Evolutionary conservation across 1,140 invertebrate species (phyloP).

Genomic region (Cherax quadricarinatus): DNA sequence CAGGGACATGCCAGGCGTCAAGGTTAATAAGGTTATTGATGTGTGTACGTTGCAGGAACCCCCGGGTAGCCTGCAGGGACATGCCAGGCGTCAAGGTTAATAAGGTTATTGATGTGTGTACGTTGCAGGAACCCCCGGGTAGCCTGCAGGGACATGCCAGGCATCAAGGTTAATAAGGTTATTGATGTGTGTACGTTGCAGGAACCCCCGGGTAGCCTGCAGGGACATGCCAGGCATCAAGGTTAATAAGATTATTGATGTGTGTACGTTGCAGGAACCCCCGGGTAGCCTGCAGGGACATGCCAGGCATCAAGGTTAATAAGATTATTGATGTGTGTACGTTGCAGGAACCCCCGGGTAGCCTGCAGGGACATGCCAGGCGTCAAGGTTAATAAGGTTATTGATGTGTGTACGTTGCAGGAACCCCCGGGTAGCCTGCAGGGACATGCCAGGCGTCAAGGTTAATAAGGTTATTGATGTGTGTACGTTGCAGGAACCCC

Average conservation of each 20-base stretch:
- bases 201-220: conserved; percentile 80
- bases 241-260: too few species aligned
- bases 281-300: conserved; percentile 77
- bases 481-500: conserved; percentile 79
- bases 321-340: too few species aligned
- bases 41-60: conserved; percentile 79
- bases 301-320: conserved; percentile 78
- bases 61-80: conserved; percentile 77
- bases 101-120: too few species aligned
- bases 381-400: too few species aligned
- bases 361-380: conserved; percentile 77
- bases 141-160: conserved; percentile 77
- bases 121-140: conserved; percentile 79
- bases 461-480: too few species aligned
- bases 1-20: conserved; percentile 76
- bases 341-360: conserved; percentile 79
- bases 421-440: conserved; percentile 79
- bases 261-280: conserved; percentile 80
- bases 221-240: conserved; percentile 77
- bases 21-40: too few species aligned
- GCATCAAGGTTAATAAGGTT: too few species aligned
- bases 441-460: conserved; percentile 77
- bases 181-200: too few species aligned
- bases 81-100: conserved; percentile 78
- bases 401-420: too few species aligned